phyloP scores from a whole-genome alignment of 2,797 vertebrate genomes.

The Vipera ursinii region DNA sequence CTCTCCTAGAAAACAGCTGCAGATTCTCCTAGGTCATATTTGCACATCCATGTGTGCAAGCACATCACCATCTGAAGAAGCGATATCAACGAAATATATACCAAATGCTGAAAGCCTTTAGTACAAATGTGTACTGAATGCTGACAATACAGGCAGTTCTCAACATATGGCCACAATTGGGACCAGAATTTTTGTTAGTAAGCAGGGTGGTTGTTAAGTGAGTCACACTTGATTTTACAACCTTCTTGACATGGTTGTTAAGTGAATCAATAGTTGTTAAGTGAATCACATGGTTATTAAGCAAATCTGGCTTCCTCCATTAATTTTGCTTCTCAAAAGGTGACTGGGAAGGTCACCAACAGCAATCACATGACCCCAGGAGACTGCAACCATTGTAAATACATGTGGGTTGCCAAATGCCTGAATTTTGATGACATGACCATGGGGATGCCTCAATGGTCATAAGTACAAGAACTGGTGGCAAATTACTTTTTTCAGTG shows the following conservation, averaged over 20 bases:
- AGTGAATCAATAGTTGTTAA: neutral
- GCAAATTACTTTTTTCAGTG: neutral
- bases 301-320: neutral
- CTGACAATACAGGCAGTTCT: too few relatives aligned
- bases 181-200: neutral
- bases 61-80: neutral
- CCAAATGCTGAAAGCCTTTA: neutral
- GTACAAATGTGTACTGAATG: neutral
- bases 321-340: neutral
- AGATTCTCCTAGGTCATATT: neutral
- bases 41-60: neutral
- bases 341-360: neutral
- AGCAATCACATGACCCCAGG: neutral
- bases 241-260: neutral
- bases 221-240: neutral
- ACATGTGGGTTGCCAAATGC: neutral
- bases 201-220: neutral
- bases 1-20: neutral
- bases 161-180: neutral
- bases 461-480: neutral
- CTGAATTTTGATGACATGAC: neutral
- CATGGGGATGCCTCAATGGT: neutral
- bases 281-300: neutral
- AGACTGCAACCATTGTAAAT: neutral
- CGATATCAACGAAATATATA: neutral